phyloP scores from a whole-genome alignment of 92 coral and sea anemone species.

The Parazoanthus swiftii region DNA sequence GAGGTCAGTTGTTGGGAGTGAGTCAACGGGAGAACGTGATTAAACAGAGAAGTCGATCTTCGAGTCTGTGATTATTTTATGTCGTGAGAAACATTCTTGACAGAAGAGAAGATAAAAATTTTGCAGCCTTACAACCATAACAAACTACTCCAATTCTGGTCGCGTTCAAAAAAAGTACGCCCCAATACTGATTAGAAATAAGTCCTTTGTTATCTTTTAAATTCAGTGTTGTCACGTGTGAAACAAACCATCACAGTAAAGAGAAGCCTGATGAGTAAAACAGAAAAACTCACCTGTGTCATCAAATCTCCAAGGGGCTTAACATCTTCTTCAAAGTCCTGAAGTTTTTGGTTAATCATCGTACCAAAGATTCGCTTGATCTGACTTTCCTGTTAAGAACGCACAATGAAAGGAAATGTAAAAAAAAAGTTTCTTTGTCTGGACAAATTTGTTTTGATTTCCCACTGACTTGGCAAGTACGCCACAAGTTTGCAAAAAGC shows the following conservation, averaged over 20 bases:
- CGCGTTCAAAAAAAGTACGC: too few relatives aligned
- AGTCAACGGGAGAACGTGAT: too few relatives aligned
- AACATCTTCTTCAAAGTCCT: constrained; percentile 98
- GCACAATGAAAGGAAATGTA: not conserved
- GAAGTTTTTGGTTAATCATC: constrained; percentile 97
- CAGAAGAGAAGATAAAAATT: too few relatives aligned
- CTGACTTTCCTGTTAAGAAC: constrained; percentile 78
- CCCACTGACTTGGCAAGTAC: not conserved
- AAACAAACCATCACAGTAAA: not conserved
- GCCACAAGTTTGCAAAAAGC: not conserved
- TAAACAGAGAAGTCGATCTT: too few relatives aligned
- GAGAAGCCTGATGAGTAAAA: not conserved
- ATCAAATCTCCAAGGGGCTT: constrained; percentile 95
- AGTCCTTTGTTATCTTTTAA: too few relatives aligned
- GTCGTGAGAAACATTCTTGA: too few relatives aligned
- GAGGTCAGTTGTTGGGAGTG: too few relatives aligned
- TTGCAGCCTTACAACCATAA: too few relatives aligned
- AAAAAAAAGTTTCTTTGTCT: not conserved
- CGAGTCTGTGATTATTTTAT: too few relatives aligned
- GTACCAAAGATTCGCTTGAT: constrained; percentile 99
- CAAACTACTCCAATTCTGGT: too few relatives aligned
- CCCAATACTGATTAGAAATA: not conserved
- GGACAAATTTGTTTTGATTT: not conserved
- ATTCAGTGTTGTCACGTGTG: not conserved
- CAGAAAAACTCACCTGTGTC: constrained; percentile 78